A percentile compares a stretch with the other conserved stretches of the same genome.
These are phyloP conservation scores for Xyrauchen texanus DNA, from an alignment of 2,113 vertebrate genomes.

Conservation along the genomic window DNA sequence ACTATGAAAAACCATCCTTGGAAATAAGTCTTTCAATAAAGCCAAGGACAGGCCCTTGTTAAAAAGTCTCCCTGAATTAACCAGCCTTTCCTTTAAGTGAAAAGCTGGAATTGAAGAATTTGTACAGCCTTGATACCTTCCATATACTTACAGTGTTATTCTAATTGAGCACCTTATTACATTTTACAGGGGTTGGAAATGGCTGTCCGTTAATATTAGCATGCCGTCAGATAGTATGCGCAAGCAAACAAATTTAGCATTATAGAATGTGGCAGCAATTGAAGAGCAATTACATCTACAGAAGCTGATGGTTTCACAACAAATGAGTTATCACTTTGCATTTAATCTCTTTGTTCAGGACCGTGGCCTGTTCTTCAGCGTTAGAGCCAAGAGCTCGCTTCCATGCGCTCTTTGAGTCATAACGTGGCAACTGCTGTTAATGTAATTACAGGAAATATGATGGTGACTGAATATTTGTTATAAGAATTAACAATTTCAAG, in stretches of 20 bases:
- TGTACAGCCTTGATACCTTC: constrained; percentile 22
- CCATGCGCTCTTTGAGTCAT: neutral
- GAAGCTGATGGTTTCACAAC: constrained; percentile 44
- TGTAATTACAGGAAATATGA: constrained; percentile 33
- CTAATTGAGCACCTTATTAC: constrained; percentile 34
- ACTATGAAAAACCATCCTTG: constrained; percentile 7
- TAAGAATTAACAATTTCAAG: constrained; percentile 21
- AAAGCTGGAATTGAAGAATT: constrained; percentile 36
- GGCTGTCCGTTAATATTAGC: constrained; percentile 40
- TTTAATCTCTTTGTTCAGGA: constrained; percentile 37
- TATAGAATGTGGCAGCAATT: constrained; percentile 37
- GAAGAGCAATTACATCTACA: constrained; percentile 32
- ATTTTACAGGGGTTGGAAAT: constrained; percentile 27
- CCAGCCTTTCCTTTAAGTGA: constrained; percentile 23
- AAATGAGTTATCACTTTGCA: constrained; percentile 37
- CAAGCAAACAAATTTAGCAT: constrained; percentile 24
- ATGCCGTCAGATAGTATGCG: neutral
- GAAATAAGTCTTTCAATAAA: constrained; percentile 12
- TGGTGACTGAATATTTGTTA: constrained; percentile 32
- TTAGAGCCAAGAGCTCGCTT: constrained; percentile 17
- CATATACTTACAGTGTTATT: constrained; percentile 33
- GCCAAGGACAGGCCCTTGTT: neutral
- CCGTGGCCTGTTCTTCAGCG: constrained; percentile 4
- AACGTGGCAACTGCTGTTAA: constrained; percentile 9
- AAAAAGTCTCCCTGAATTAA: constrained; percentile 30